These are phyloP conservation scores for Sclerurus mexicanus DNA, from an alignment of 2,113 vertebrate genomes.

Conservation along the genomic window DNA sequence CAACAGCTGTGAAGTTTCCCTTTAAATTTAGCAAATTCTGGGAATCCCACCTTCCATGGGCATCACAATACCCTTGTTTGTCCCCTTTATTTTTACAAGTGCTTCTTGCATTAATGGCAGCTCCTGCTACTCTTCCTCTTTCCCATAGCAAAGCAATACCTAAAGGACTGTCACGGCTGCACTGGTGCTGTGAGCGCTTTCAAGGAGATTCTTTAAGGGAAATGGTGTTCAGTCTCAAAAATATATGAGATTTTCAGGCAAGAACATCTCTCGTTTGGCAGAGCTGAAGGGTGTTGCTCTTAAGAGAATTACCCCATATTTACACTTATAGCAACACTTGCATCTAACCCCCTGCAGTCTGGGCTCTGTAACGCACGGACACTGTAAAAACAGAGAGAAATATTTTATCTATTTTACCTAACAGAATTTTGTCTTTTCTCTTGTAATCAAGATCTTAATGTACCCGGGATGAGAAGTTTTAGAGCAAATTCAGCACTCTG, in stretches of 20 bases:
- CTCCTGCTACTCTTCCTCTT: neutral
- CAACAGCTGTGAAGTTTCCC: neutral
- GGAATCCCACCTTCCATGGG: neutral
- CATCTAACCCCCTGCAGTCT: neutral
- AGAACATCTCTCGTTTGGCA: neutral
- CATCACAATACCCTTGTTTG: rapidly evolving
- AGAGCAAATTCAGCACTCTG: rapidly evolving
- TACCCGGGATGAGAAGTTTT: neutral
- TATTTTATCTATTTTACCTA: neutral
- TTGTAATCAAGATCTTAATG: neutral
- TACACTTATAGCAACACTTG: neutral
- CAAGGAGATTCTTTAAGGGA: neutral
- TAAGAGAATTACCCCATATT: neutral
- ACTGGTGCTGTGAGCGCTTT: neutral
- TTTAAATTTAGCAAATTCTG: neutral
- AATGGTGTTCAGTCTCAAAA: neutral
- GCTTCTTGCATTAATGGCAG: neutral
- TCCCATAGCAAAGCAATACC: neutral
- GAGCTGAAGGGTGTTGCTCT: neutral
- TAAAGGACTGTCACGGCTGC: neutral
- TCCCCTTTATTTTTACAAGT: neutral
- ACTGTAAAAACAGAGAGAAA: neutral
- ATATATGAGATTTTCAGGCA: neutral
- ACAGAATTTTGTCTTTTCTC: neutral
- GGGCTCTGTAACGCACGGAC: neutral